Evolutionary conservation across 2,113 vertebrate genomes (phyloP).

Genomic region (Lepisosteus oculatus): DNA sequence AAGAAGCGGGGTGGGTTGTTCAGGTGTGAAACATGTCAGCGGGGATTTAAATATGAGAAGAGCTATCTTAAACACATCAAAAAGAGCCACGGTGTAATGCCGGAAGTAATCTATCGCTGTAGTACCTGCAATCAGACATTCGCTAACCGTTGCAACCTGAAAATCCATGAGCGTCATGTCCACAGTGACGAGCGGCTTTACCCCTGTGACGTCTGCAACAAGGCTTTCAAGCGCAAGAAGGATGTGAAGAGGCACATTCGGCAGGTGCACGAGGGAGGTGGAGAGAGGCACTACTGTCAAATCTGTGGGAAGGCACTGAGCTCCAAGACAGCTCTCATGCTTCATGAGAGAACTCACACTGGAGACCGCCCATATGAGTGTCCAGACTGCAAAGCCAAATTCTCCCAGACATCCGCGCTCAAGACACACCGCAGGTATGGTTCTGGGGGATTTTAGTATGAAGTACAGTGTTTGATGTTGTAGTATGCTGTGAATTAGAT

Average conservation of each 20-base stretch:
- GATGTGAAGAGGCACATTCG: constrained; percentile 87
- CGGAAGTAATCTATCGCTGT: constrained; percentile 77
- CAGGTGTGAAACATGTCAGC: constrained; percentile 65
- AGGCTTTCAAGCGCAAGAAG: constrained; percentile 96
- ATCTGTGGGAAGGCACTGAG: constrained; percentile 90
- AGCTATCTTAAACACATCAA: constrained; percentile 70
- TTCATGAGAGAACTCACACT: constrained; percentile 90
- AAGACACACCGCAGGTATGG: constrained; percentile 92
- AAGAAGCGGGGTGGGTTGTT: constrained; percentile 63
- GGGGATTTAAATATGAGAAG: constrained; percentile 68
- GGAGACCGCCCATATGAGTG: constrained; percentile 87
- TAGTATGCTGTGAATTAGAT: no score
- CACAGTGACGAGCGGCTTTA: constrained; percentile 90
- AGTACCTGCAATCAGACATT: constrained; percentile 89
- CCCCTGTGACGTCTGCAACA: constrained; percentile 79
- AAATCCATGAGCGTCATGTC: constrained; percentile 90
- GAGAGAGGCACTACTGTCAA: constrained; percentile 74
- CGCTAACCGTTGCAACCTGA: constrained; percentile 92
- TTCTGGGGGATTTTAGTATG: no score
- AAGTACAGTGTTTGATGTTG: no score
- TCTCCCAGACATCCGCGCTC: constrained; percentile 93
- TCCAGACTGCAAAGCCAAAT: constrained; percentile 79
- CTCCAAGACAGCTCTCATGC: constrained; percentile 82
- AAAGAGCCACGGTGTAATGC: constrained; percentile 74
- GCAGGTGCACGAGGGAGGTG: constrained; percentile 90